A percentile compares a stretch with the other conserved stretches of the same genome.
Evolutionary conservation across 2,888 invertebrate species (phyloP).

Genomic region (Eucera pruinosa): DNA sequence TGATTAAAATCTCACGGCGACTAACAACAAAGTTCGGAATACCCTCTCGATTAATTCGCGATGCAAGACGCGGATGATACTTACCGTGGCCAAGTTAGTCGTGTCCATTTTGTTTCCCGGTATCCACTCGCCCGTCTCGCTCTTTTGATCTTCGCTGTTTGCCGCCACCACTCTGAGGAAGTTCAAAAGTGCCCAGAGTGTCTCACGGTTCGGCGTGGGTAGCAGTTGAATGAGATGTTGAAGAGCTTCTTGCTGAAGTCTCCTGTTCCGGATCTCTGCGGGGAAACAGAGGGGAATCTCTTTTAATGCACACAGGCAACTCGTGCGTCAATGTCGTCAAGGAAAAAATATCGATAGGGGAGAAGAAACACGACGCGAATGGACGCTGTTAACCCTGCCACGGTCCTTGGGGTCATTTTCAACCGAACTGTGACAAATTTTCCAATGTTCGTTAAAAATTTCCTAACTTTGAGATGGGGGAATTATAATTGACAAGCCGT

Average conservation of each 20-base stretch:
- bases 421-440: no score
- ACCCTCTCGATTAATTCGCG: constrained; percentile 7
- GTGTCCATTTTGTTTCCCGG: constrained; percentile 97
- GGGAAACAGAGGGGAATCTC: constrained; percentile 61
- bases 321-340: not conserved
- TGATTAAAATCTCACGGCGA: constrained; percentile 2
- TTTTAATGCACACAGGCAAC: not conserved
- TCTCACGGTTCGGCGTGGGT: constrained; percentile 95
- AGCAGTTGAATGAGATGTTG: constrained; percentile 93
- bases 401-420: no score
- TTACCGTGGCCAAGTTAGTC: constrained; percentile 93
- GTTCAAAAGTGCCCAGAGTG: constrained; percentile 91
- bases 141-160: constrained; percentile 88
- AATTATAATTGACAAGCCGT: no score
- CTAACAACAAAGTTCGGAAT: not conserved
- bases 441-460: no score
- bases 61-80: constrained; percentile 23
- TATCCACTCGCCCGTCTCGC: constrained; percentile 86
- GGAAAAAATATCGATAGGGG: not conserved
- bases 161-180: constrained; percentile 92
- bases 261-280: constrained; percentile 92
- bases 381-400: not conserved
- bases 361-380: not conserved
- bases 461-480: no score
- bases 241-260: constrained; percentile 92